A percentile compares a stretch with the other conserved stretches of the same genome.
Conservation (phyloP, 2,113 vertebrate genomes). For the Panthera uncia region DNA sequence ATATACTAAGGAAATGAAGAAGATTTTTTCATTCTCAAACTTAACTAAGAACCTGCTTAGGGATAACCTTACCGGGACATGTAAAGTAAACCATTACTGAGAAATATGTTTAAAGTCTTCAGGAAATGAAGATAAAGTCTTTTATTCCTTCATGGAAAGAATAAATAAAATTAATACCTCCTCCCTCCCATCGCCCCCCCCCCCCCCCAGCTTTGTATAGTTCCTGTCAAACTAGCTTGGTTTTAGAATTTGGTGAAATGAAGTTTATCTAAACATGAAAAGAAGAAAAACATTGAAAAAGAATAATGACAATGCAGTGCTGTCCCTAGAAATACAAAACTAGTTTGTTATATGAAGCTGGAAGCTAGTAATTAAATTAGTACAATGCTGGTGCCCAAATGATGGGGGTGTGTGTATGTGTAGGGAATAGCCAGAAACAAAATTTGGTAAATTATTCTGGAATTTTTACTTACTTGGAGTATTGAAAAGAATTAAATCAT, state of each 20-base stretch:
- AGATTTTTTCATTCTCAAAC: conserved; percentile 3
- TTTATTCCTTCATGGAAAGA: background rate
- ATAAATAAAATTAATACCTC: background rate
- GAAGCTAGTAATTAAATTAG: background rate
- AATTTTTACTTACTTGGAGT: background rate
- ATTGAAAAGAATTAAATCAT: background rate
- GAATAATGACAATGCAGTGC: background rate
- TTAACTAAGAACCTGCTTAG: conserved; percentile 11
- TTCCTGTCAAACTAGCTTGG: background rate
- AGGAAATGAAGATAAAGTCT: background rate
- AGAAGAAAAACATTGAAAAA: background rate
- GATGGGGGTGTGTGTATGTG: background rate
- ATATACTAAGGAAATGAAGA: background rate
- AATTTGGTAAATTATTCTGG: background rate
- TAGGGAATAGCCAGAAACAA: background rate
- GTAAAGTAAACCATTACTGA: background rate
- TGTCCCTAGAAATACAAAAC: background rate
- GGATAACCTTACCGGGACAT: background rate
- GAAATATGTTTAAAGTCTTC: background rate
- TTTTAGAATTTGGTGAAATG: background rate
- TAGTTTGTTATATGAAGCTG: background rate
- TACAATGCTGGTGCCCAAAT: background rate
- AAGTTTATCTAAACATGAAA: background rate
- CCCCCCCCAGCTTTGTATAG: background rate
- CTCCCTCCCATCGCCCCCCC: background rate